Percentiles rank a stretch among this genome's conserved stretches.
Conservation (phyloP, 1,140 invertebrate genomes). For the Drosophila sp. region DNA sequence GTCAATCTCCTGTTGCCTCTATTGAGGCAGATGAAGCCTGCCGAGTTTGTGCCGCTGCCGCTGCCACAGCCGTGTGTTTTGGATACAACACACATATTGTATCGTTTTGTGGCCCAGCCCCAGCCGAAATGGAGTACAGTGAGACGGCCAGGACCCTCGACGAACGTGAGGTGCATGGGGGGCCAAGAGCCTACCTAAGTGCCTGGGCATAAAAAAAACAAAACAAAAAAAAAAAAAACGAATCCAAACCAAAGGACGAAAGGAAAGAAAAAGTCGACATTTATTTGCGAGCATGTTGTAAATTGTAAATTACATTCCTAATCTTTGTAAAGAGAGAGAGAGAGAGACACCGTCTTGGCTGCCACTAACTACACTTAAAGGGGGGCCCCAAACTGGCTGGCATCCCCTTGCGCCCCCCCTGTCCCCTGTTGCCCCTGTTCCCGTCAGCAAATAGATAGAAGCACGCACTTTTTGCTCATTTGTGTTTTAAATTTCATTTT, state of each 20-base stretch:
- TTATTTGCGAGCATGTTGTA: conserved; percentile 82
- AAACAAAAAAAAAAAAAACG: no score
- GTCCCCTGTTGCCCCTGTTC: conserved; percentile 17
- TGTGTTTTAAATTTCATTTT: conserved; percentile 80
- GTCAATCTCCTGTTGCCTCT: conserved; percentile 64
- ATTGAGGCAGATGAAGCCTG: conserved; percentile 57
- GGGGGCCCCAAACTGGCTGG: conserved; percentile 37
- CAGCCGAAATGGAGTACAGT: conserved; percentile 24
- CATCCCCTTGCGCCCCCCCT: background rate
- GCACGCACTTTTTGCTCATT: conserved; percentile 78
- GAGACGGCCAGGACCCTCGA: background rate
- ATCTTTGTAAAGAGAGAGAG: conserved; percentile 61
- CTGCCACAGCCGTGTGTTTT: conserved; percentile 59
- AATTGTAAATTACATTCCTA: conserved; percentile 82
- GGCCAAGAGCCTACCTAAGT: conserved; percentile 64
- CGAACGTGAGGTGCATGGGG: conserved; percentile 35
- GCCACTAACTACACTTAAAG: conserved; percentile 61
- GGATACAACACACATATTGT: conserved; percentile 72
- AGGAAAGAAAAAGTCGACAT: conserved; percentile 65
- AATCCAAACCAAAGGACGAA: conserved; percentile 3
- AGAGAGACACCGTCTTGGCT: background rate
- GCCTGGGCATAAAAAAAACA: conserved; percentile 67
- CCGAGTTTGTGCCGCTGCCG: conserved; percentile 8
- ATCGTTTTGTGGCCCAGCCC: conserved; percentile 65
- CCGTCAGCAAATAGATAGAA: conserved; percentile 52